Evolutionary conservation across 2,797 vertebrate species (phyloP), one percentile per base, ranked within the genome.

Genomic region (Phylloscopus collybita): DNA sequence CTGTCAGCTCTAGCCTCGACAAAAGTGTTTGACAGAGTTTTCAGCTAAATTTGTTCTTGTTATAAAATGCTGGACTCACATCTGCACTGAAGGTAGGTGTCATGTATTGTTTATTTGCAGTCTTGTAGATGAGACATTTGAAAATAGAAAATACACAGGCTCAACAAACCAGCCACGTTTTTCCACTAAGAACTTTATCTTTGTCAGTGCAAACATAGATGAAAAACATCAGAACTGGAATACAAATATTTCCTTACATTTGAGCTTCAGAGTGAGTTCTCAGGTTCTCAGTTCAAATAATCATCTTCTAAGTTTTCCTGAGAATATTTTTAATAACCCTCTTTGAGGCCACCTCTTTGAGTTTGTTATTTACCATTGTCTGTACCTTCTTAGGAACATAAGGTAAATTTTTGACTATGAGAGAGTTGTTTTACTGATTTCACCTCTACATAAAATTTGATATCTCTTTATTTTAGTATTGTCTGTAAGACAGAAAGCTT

Each of bases 51-150:
- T 90, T 88, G 9, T 47, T 74, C 38, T 30, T 75, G 11, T 21
- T 93, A n/a, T 81, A 84, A 90, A 90, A 80, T 61, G 4, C 34
- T 85, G 51, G 32, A 60, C 50, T 95, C 88, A 56, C 6, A 70
- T 51, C 32, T 69, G 47, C 45, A 54, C 16, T 60, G 80, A 81
- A 81, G 51, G 45, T 80, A 80, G 34, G 44, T 86, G 80, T 86
- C 73, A 62, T 65, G 26, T 69, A 66, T 66, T 79, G 62, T 90
- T 91, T 83, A 72, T 90, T 93, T 90, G 22, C 36, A 38, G 34
- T 86, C 65, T 76, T 80, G 32, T 86, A 88, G 61, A 82, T 51
- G 83, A 80, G 64, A 80, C 47, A 70, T 90, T 72, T 95, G 50
- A 81, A 91, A 93, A 95, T 23, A 80, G 69, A 85, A 88, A 80